Conservation (phyloP, 2,888 invertebrate species). For the Andrena minutula region DNA sequence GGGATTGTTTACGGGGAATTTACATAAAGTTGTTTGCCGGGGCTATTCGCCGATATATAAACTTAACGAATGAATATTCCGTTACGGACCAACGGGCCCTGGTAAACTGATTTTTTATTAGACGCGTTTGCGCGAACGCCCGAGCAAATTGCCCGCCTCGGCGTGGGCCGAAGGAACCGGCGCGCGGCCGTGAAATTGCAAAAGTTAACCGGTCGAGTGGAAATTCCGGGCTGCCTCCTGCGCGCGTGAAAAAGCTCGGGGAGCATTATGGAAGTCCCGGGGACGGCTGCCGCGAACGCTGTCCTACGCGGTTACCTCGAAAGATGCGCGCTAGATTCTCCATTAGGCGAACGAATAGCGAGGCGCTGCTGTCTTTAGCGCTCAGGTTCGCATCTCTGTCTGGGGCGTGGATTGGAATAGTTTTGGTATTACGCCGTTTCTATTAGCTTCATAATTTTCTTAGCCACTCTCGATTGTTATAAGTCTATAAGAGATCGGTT, state of each 20-base stretch:
- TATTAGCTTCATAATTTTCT: too few species aligned
- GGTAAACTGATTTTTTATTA: conserved; percentile 42
- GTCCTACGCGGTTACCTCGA: not conserved
- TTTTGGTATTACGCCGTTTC: too few species aligned
- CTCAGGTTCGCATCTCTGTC: too few species aligned
- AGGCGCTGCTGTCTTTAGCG: not conserved
- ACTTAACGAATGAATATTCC: conserved; percentile 49
- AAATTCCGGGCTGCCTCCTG: conserved; percentile 37
- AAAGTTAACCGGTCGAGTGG: conserved; percentile 44
- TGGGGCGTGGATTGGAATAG: too few species aligned
- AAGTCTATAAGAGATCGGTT: too few species aligned
- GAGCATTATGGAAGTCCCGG: conserved; percentile 22
- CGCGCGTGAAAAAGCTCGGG: conserved; percentile 5
- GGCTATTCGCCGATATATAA: conserved; percentile 43
- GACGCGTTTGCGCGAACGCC: conserved; percentile 21
- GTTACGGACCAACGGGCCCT: conserved; percentile 21
- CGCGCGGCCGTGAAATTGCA: conserved; percentile 37
- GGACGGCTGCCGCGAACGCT: conserved; percentile 4
- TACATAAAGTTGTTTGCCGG: conserved; percentile 56
- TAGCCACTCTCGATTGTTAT: too few species aligned
- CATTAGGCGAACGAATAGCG: not conserved
- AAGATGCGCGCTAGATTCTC: not conserved
- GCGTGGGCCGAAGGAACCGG: conserved; percentile 15
- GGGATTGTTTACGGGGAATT: conserved; percentile 62
- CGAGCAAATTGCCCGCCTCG: conserved; percentile 17